A percentile compares a stretch with the other conserved stretches of the same genome.
phyloP scores from a whole-genome alignment of 2,797 vertebrate species.

The Sebastes cheni region DNA sequence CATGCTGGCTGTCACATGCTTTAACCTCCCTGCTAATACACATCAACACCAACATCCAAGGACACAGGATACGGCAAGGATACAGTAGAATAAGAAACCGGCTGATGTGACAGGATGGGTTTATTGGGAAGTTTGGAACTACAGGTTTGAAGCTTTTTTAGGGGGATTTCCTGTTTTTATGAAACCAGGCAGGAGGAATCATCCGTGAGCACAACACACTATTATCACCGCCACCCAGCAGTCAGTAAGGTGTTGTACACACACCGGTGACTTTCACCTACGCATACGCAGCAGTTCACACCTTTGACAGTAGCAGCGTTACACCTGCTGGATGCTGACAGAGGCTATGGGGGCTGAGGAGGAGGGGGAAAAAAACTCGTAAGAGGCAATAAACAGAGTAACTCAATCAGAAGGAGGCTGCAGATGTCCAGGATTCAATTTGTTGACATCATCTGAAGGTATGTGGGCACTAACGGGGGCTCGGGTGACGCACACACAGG shows the following conservation, averaged over 20 bases:
- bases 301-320: conserved; percentile 7
- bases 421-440: conserved; percentile 49
- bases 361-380: conserved; percentile 12
- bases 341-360: not conserved
- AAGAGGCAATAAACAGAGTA: conserved; percentile 44
- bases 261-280: not conserved
- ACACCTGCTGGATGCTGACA: conserved; percentile 32
- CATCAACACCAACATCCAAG: conserved; percentile 35
- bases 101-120: not conserved
- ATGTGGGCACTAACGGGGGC: conserved; percentile 19
- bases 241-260: not conserved
- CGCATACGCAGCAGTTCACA: not conserved
- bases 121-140: not conserved
- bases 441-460: conserved; percentile 14
- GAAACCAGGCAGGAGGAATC: not conserved
- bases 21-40: conserved; percentile 19
- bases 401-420: conserved; percentile 41
- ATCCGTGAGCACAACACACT: not conserved
- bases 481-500: not conserved
- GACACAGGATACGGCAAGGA: conserved; percentile 1
- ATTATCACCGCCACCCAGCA: not conserved
- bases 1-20: conserved; percentile 31
- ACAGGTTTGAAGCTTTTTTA: too few species aligned
- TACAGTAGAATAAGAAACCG: not conserved
- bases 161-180: not conserved